Conservation (phyloP, 2,888 invertebrate genomes). For the Caenorhabditis imperialis region DNA sequence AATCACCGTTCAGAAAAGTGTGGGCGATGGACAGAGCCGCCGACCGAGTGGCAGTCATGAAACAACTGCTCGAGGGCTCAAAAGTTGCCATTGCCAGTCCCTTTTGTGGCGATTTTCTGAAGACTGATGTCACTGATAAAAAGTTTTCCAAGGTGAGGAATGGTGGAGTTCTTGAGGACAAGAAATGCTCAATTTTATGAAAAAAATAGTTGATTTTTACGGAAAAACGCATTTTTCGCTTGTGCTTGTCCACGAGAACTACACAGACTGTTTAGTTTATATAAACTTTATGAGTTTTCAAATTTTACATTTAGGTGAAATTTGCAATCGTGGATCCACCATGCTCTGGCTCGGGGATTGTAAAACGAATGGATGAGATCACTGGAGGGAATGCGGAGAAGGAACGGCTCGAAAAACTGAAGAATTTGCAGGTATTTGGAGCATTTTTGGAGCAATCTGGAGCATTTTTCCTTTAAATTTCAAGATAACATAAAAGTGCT, state of each 20-base stretch:
- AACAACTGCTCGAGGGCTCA: conserved; percentile 83
- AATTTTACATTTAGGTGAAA: conserved; percentile 83
- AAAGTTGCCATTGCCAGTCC: conserved; percentile 84
- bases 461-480: no score
- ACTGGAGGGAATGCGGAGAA: conserved; percentile 65
- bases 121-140: conserved; percentile 82
- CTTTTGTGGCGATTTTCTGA: conserved; percentile 85
- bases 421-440: conserved; percentile 77
- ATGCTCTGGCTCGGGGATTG: conserved; percentile 92
- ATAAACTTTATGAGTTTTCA: conserved; percentile 63
- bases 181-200: no score
- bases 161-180: no score
- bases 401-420: conserved; percentile 69
- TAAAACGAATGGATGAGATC: conserved; percentile 68
- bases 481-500: no score
- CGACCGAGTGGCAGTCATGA: conserved; percentile 84
- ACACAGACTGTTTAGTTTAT: no score
- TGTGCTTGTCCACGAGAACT: no score
- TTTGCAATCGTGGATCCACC: conserved; percentile 96
- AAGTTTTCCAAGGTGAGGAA: conserved; percentile 61
- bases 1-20: conserved; percentile 80
- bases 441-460: no score
- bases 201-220: no score
- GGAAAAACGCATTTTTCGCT: no score
- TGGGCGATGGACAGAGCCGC: conserved; percentile 88